Evolutionary conservation across 2,797 vertebrate species (phyloP), one percentile per base, ranked within the genome.

Genomic region (Nothura maculosa): DNA sequence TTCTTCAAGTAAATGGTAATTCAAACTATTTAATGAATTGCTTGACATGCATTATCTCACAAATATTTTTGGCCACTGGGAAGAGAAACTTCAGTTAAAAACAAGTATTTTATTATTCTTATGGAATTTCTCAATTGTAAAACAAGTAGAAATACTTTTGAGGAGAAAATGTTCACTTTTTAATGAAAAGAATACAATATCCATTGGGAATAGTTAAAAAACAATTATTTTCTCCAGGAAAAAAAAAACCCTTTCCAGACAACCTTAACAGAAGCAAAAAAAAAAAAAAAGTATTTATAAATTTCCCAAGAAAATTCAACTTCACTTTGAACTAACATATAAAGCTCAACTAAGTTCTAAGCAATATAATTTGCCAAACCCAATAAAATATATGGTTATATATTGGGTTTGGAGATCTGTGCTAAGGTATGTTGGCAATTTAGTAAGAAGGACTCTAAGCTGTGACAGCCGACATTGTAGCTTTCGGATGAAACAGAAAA

Each of bases 401-500:
- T 20, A 54, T 55, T 22, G 34, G 48, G 38, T 67, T 73, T 43
- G 12, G 55, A 84, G 50, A 74, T 75, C 69, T 1, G 0, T 58
- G 61, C 50, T 83, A 55, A 55, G 34, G 76, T 50, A 79, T 4
- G 20, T 1, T 83, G 79, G 66, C 32, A 91, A 81, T 91, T 89
- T 63, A 85, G 22, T 75, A 81, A 62, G 36, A 87, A 81, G 66
- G 60, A 93, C 79, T 76, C 28, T 69, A 80, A 82, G n/a, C 8
- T 81, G 50, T 75, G 43, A 78, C 50, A 66, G 55, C 27, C 47
- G 38, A 80, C 30, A 38, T 3, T 70, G 20, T 27, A 48, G 47
- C 57, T 85, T 92, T 63, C 43, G 27, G 47, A 32, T 13, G 45
- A 89, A 94, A 91, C 10, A 93, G 50, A 89, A 81, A 89, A 83